These are phyloP conservation scores for Melolontha melolontha DNA, from an alignment of 2,888 invertebrate genomes.

Conservation along the genomic window DNA sequence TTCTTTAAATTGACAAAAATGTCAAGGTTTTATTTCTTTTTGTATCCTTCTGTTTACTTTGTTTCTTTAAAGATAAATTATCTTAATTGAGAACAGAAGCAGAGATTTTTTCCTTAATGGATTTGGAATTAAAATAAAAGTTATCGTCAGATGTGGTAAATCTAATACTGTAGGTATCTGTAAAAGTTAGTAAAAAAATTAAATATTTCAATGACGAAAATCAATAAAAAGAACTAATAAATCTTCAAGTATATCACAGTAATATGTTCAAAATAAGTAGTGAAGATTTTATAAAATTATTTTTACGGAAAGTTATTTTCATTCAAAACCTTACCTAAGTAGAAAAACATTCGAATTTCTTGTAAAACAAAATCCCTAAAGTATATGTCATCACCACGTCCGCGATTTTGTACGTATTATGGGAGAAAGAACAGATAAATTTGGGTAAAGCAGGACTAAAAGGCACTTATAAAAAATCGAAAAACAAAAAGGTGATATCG, in stretches of 20 bases:
- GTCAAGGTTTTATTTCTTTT: conserved; percentile 14
- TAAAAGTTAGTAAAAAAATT: neutral
- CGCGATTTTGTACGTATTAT: conserved; percentile 15
- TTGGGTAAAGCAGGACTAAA: conserved; percentile 40
- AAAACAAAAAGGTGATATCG: conserved; percentile 21
- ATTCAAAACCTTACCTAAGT: too few species aligned
- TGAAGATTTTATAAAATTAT: conserved; percentile 4
- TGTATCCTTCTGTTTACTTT: conserved; percentile 8
- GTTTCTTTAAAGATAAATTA: conserved; percentile 12
- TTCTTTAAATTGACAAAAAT: conserved; percentile 24
- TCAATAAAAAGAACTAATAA: neutral
- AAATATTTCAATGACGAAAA: too few species aligned
- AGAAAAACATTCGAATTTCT: conserved; percentile 4
- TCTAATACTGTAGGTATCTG: conserved; percentile 28
- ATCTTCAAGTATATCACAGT: conserved; percentile 25
- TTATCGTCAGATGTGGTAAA: conserved; percentile 35
- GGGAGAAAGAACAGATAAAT: conserved; percentile 14
- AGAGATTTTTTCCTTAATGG: conserved; percentile 24
- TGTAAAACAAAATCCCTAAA: conserved; percentile 23
- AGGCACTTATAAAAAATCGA: conserved; percentile 42
- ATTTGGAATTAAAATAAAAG: conserved; percentile 29
- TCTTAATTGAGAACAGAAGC: conserved; percentile 29
- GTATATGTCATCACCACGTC: conserved; percentile 31
- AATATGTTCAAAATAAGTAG: conserved; percentile 23
- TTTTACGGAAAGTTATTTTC: neutral